Conservation (phyloP, 2,888 invertebrate species). For the Tortrix viridana region DNA sequence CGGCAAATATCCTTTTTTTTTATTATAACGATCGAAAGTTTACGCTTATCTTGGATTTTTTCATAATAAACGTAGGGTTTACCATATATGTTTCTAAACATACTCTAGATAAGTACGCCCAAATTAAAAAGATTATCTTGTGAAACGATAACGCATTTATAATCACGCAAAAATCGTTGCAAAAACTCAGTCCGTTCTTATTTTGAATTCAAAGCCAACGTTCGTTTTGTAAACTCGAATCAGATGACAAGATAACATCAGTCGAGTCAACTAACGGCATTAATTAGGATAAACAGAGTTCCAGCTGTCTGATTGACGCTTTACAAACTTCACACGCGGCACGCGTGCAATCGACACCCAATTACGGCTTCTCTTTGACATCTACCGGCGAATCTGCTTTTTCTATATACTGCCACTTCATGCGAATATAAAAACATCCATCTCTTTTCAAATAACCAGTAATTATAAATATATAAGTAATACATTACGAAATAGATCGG, state of each 20-base stretch:
- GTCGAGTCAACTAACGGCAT: constrained; percentile 15
- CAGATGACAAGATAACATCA: constrained; percentile 23
- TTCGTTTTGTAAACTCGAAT: constrained; percentile 13
- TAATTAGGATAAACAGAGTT: constrained; percentile 26
- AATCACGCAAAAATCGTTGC: too few species aligned
- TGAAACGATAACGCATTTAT: too few species aligned
- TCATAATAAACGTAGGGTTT: too few species aligned
- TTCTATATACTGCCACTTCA: background rate
- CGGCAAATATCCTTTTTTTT: constrained; percentile 2
- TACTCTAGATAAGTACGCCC: background rate
- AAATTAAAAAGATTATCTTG: too few species aligned
- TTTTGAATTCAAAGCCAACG: too few species aligned
- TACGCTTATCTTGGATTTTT: too few species aligned
- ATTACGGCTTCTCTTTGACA: constrained; percentile 42
- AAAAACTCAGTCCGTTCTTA: too few species aligned
- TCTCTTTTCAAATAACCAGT: background rate
- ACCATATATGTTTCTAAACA: background rate
- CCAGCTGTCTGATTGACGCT: constrained; percentile 20
- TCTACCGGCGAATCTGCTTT: constrained; percentile 48
- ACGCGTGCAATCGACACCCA: constrained; percentile 40
- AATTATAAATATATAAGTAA: too few species aligned
- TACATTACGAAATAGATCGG: background rate
- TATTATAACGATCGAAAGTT: constrained; percentile 8
- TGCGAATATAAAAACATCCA: background rate
- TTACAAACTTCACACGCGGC: constrained; percentile 35